Base-by-base conservation (phyloP, 2,888 invertebrate genomes). In the Catocala nupta region DNA sequence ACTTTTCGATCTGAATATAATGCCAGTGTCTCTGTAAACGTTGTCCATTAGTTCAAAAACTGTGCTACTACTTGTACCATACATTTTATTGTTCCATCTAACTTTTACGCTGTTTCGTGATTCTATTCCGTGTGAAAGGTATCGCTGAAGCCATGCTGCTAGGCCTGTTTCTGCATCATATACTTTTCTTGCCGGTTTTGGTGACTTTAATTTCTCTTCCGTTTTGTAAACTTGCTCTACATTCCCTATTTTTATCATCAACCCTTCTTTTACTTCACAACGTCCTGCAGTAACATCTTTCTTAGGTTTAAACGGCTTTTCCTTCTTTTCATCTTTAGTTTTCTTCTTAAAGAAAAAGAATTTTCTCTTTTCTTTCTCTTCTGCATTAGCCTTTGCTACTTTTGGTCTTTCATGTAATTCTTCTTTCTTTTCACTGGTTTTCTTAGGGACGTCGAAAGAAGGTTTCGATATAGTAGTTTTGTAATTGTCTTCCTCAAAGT, bases 321-420 rank as follows among this genome's bases (percentile, higher is more conserved):
- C 61, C 60, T 73, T 49, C 36, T 39, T 39, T 39, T 39, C 36
- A 44, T 64, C 62, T 71, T 74, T 60, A 45, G 66, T 81, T 58
- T 83, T 90, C 70, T 83, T 91, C 72, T 84, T 88, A 63, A 91
- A 91, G 55, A 90, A 91, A 55, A 85, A 88, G 62, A 91, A 92
- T 7, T 62, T 75, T 39, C 62, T 70, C 5, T 68, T 68, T 12
- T 77, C 71, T 64, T 85, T 89, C 0, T 81, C 78, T 48, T 82
- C 81, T 66, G 82, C 84, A 57, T 87, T 82, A 39, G 71, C 73
- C 34, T 47, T 75, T 65, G n/a, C 62, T 53, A 50, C 39, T 25
- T 25, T 25, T 25, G 25, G 25, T 25, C 25, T 25, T 25, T 25
- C 25, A 4, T 3, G 25, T 12, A 70, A 53, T 13, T 12, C 39